Percentiles rank a stretch among this genome's conserved stretches.
Evolutionary conservation across 2,797 vertebrate species (phyloP).

Genomic region (Podargus strigoides): DNA sequence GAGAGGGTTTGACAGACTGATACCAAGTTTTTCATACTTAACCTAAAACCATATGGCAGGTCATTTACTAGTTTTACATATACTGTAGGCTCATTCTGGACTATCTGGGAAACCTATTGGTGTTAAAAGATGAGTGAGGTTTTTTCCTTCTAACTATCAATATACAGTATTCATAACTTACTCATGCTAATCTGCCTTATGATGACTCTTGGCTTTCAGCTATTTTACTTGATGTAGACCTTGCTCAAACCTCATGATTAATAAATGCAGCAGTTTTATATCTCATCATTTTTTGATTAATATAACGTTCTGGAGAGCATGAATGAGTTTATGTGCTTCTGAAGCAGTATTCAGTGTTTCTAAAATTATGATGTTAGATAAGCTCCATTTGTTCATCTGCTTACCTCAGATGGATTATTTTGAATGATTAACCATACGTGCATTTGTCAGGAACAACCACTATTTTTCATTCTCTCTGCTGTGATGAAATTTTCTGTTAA

Average conservation of each 20-base stretch:
- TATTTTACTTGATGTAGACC: neutral
- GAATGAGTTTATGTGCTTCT: conserved; percentile 5
- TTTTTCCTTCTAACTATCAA: neutral
- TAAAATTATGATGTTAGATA: neutral
- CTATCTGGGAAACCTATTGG: neutral
- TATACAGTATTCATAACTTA: neutral
- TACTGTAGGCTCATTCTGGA: neutral
- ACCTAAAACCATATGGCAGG: neutral
- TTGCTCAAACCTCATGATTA: neutral
- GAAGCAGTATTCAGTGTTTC: neutral
- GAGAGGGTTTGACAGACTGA: neutral
- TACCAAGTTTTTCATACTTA: neutral
- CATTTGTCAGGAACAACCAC: neutral
- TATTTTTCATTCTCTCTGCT: neutral
- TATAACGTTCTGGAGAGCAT: neutral
- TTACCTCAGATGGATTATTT: neutral
- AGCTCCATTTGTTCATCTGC: neutral
- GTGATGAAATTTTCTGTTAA: neutral
- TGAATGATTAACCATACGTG: neutral
- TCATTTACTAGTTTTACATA: neutral
- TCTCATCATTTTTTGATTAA: too few relatives aligned
- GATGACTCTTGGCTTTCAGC: neutral
- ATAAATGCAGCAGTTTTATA: neutral
- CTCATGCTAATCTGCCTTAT: neutral
- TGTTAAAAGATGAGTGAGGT: neutral